Conservation (phyloP, 1,140 invertebrate species). For the Yoshiicerus persimilis region DNA sequence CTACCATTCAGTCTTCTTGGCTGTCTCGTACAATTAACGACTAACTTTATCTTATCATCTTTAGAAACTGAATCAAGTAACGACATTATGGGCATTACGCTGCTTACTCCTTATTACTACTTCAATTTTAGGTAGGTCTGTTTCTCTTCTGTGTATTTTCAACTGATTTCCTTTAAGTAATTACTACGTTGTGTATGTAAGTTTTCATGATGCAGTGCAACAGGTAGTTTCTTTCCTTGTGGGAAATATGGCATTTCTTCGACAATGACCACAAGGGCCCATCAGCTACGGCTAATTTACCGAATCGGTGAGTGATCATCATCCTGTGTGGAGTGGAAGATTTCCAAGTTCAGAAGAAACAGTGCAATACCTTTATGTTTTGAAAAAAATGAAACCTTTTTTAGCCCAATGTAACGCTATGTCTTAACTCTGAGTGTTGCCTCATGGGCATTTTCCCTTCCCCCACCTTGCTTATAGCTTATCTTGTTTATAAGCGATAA, state of each 20-base stretch:
- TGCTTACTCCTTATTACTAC: too few relatives aligned
- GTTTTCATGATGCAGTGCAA: background rate
- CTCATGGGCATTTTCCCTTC: background rate
- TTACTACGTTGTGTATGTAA: too few relatives aligned
- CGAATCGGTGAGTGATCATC: background rate
- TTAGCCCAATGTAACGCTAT: background rate
- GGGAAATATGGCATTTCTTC: background rate
- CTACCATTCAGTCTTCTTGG: too few relatives aligned
- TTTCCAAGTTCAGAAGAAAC: background rate
- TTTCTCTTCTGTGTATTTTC: too few relatives aligned
- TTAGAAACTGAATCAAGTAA: too few relatives aligned
- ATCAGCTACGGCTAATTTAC: background rate
- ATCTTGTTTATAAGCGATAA: background rate
- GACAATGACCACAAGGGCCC: background rate
- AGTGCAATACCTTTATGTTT: background rate
- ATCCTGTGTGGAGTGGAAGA: background rate
- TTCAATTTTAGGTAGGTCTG: too few relatives aligned
- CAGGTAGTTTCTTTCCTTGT: background rate
- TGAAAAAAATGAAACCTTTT: background rate
- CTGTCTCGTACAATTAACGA: too few relatives aligned
- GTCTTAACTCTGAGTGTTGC: background rate
- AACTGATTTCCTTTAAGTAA: too few relatives aligned
- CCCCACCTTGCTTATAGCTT: background rate
- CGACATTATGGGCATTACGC: too few relatives aligned
- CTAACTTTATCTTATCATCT: too few relatives aligned